Evolutionary conservation across 2,797 vertebrate genomes (phyloP).

Genomic region (Smutsia gigantea): DNA sequence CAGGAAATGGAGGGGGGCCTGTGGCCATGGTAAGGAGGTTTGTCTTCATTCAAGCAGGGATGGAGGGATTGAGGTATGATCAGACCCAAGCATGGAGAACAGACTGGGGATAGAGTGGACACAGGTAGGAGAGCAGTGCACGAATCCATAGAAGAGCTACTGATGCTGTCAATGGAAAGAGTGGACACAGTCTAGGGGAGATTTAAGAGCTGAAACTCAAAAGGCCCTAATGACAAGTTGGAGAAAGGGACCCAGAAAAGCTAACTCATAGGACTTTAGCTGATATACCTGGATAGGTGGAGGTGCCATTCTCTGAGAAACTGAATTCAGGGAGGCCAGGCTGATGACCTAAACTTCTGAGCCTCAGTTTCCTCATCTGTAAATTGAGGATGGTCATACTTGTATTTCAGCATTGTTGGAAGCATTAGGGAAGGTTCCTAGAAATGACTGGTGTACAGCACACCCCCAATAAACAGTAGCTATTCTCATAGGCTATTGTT

Average conservation of each 20-base stretch:
- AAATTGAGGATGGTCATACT: neutral
- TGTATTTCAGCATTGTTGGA: neutral
- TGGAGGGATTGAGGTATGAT: rapidly evolving
- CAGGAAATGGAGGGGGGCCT: neutral
- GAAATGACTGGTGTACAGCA: no score
- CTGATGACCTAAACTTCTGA: neutral
- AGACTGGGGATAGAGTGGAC: neutral
- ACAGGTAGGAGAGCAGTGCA: neutral
- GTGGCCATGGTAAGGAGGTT: neutral
- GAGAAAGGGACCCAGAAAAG: neutral
- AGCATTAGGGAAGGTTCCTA: neutral
- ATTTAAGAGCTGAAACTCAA: neutral
- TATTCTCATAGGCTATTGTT: neutral
- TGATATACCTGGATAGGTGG: neutral
- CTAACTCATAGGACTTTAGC: neutral
- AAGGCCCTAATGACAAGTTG: neutral
- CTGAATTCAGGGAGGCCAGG: neutral
- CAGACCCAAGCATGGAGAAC: neutral
- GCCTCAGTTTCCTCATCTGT: neutral
- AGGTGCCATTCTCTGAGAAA: neutral
- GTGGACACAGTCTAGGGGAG: neutral
- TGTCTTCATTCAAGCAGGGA: neutral
- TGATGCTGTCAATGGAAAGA: neutral
- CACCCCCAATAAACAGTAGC: neutral
- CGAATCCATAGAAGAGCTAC: neutral